Evolutionary conservation across 1,140 invertebrate species (phyloP).

Genomic region (Cyclina sinensis): DNA sequence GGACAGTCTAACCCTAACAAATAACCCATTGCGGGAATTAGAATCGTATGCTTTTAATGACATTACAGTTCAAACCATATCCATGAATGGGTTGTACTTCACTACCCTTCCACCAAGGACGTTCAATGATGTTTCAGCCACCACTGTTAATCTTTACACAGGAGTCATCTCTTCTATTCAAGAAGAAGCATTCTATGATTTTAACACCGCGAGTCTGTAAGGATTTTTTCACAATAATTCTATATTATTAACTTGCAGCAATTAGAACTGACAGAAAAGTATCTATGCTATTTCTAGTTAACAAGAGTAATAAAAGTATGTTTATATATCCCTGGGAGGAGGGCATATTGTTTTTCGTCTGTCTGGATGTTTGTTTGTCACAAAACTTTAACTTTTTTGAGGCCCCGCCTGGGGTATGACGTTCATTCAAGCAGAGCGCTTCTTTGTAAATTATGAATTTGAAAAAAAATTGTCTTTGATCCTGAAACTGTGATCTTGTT

Average conservation of each 20-base stretch:
- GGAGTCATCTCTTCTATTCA: background rate
- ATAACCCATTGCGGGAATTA: constrained; percentile 22
- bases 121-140: background rate
- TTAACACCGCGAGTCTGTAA: background rate
- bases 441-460: too few species aligned
- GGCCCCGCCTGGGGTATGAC: too few species aligned
- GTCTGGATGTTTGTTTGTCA: too few species aligned
- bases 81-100: background rate
- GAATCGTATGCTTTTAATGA: constrained; percentile 12
- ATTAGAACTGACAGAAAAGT: background rate
- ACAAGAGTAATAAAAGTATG: too few species aligned
- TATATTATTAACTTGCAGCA: background rate
- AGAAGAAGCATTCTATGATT: constrained; percentile 14
- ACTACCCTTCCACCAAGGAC: background rate
- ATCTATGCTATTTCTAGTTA: too few species aligned
- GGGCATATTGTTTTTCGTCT: too few species aligned
- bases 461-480: too few species aligned
- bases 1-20: background rate
- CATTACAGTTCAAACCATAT: background rate
- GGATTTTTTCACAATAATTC: too few species aligned
- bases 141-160: background rate
- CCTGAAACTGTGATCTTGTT: too few species aligned
- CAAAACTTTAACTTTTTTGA: too few species aligned
- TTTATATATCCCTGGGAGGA: too few species aligned
- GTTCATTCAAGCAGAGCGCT: too few species aligned